Base-by-base conservation (phyloP, 1,140 invertebrate genomes). In the Drosophila nannoptera region DNA sequence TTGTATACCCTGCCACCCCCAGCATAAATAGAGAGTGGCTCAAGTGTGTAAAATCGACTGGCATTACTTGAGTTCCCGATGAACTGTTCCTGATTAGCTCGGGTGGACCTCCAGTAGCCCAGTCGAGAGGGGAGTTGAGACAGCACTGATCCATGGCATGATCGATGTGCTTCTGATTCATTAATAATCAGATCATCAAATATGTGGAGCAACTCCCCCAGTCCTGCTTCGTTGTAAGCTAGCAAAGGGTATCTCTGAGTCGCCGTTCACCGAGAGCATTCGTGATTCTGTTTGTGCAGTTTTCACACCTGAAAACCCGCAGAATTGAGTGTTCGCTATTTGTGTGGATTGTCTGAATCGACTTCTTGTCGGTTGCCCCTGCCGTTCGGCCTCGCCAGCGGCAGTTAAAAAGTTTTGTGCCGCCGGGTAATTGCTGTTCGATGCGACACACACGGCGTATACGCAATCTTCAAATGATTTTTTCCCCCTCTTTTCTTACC, bases 241-340 rank as follows among this genome's bases (percentile, higher is more conserved):
- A 22, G 22, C 22, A 22, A 22, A 22, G 22, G 22, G 22, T 22
- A 22, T 22, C 22, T 22, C 22, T 22, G 1, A 22, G 22, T 22
- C 22, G 22, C 22, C 1, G 1, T 22, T 22, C 3, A 22, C 22
- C 22, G 22, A 22, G 54, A 56, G 54, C 67, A 40, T 77, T 55
- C 59, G 36, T 45, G 22, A 40, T 75, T 69, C 2, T 43, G 4
- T 40, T 40, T 22, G 22, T 22, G 22, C 22, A 22, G 22, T 22
- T 43, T 64, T 73, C 75, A 73, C 75, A 77, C 75, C 75, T 77
- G 75, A 77, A 73, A 68, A 35, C 7, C 6, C 68, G 48, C 31
- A 50, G 48, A 32, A 56, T 55, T 55, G 38, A 43, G 29, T 43
- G 66, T 33, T 50, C 49, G n/a, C 6, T 50, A 35, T 50, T 14